Conservation (phyloP, 2,888 invertebrate species). For the Cataglyphis altisquamis region DNA sequence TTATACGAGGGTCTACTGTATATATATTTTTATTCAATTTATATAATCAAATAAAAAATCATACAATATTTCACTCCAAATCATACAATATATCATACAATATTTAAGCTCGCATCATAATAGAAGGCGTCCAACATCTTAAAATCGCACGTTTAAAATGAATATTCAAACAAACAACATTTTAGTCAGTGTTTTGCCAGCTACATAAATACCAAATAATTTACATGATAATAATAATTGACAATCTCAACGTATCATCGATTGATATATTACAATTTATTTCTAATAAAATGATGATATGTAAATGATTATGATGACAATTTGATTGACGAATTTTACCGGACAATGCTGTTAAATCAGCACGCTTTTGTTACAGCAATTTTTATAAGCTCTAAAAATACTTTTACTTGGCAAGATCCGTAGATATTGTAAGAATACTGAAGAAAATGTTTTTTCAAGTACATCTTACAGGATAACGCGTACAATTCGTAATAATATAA, state of each 20-base stretch:
- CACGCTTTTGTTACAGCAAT: background rate
- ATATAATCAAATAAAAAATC: background rate
- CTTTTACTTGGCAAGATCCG: background rate
- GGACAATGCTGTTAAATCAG: background rate
- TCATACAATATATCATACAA: background rate
- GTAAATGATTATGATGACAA: background rate
- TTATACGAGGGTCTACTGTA: background rate
- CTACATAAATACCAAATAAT: background rate
- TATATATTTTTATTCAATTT: background rate
- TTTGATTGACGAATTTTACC: background rate
- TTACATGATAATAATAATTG: background rate
- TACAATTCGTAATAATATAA: slow-evolving; percentile 41
- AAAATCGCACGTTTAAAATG: background rate
- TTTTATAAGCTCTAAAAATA: slow-evolving; percentile 7
- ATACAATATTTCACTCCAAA: background rate
- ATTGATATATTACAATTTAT: slow-evolving; percentile 12
- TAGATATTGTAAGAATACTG: slow-evolving; percentile 26
- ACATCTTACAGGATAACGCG: background rate
- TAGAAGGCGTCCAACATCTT: background rate
- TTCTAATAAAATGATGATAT: background rate
- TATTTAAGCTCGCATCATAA: slow-evolving; percentile 58
- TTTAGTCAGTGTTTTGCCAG: background rate
- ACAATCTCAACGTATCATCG: background rate
- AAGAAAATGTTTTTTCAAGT: slow-evolving; percentile 57
- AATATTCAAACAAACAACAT: background rate